Conservation (phyloP, 1,140 invertebrate genomes). For the Dufourea novaeangliae region DNA sequence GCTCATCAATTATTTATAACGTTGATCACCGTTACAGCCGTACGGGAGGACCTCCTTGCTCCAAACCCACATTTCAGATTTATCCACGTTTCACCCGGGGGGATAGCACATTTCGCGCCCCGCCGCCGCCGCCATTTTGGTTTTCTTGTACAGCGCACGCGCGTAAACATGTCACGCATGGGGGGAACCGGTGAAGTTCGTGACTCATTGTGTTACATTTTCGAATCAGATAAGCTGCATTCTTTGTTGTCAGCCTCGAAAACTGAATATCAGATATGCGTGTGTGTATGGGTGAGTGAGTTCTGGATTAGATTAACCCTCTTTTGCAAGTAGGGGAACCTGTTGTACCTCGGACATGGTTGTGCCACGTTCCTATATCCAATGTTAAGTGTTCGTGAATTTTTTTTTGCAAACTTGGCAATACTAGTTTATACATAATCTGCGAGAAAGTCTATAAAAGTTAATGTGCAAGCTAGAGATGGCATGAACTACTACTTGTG, state of each 20-base stretch:
- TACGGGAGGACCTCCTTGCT: conserved; percentile 41
- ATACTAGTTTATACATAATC: too few species aligned
- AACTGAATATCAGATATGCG: too few species aligned
- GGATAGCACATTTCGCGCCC: conserved; percentile 10
- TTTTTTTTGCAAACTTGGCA: too few species aligned
- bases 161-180: background rate
- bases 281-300: too few species aligned
- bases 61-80: conserved; percentile 59
- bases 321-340: too few species aligned
- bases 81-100: conserved; percentile 23
- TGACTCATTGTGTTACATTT: background rate
- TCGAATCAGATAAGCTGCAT: background rate
- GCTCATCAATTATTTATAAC: conserved; percentile 67
- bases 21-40: conserved; percentile 51
- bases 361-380: too few species aligned
- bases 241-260: background rate
- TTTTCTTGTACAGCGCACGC: background rate
- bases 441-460: too few species aligned
- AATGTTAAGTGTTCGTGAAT: too few species aligned
- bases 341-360: too few species aligned
- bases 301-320: background rate
- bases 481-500: too few species aligned
- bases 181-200: background rate
- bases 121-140: background rate
- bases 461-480: too few species aligned